Base-by-base conservation (phyloP, 2,888 invertebrate species). In the Tridacna crocea region DNA sequence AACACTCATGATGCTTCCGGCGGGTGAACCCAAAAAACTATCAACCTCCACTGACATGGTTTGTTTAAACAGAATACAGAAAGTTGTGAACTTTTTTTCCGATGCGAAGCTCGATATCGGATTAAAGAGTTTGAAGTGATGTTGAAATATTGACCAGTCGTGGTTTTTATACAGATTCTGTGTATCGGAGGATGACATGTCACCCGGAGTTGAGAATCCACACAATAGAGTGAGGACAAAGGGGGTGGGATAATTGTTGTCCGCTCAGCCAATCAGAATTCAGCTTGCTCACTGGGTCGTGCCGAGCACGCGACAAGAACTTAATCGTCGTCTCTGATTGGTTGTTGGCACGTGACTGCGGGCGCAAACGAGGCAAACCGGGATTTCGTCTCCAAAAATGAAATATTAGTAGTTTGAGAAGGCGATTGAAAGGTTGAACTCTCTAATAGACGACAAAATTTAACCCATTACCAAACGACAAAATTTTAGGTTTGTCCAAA, bases 221-320 rank as follows among this genome's bases (percentile, higher is more conserved):
- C 82, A 86, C 86, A 86, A 86, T 84, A 83, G 86, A 73, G 60
- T 76, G 60, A 72, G 77, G 80, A 73, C 82, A 82, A 63, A 51
- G 74, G 70, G 77, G 80, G 86, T 78, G 86, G 84, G 80, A 76
- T 86, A 86, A 86, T 84, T 86, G 76, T 76, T 68, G 65, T 75
- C 77, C 70, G 75, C 61, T 27, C 79, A 75, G 73, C 85, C 85
- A 85, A 85, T 85, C 72, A 63, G 60, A 63, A 68, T 75, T 80
- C 80, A 79, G 75, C 68, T 61, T 77, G 78, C 74, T 61, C 80
- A 80, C 66, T 76, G 82, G 87, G 82, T 83, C 85, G 86, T 83
- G 86, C 80, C 80, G 83, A 77, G 87, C 88, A 87, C 88, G 88
- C 87, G 88, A 88, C 88, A 79, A 79, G 80, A 79, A 83, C 79